Evolutionary conservation across 2,797 vertebrate species (phyloP).

Genomic region (Heteromormyrus szaboi): DNA sequence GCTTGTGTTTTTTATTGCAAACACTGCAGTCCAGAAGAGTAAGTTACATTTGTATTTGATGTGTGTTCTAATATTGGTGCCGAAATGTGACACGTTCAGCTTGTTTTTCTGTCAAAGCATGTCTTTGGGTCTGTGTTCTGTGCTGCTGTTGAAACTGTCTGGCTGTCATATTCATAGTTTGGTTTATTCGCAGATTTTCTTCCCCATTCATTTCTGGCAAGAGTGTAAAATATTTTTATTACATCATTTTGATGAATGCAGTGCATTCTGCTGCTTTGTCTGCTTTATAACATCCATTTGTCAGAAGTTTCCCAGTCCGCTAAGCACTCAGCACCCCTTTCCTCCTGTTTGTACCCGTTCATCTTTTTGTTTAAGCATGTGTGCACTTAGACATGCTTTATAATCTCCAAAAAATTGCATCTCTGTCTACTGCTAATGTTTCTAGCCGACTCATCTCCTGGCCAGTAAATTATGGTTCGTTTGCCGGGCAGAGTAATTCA

Average conservation of each 20-base stretch:
- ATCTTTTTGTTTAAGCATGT: background rate
- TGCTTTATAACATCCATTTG: background rate
- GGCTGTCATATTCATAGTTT: background rate
- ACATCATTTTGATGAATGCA: background rate
- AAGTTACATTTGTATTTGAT: constrained; percentile 31
- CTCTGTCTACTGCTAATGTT: background rate
- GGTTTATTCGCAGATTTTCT: background rate
- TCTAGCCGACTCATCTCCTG: background rate
- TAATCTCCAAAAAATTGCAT: background rate
- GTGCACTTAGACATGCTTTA: background rate
- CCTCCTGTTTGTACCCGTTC: background rate
- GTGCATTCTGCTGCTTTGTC: background rate
- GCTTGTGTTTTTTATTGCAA: constrained; percentile 25
- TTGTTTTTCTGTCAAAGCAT: background rate
- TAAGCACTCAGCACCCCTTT: background rate
- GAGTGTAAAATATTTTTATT: background rate
- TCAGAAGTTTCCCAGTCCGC: background rate
- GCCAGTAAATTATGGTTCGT: background rate
- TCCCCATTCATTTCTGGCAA: background rate
- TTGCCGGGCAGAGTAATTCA: background rate
- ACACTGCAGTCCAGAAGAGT: constrained; percentile 49
- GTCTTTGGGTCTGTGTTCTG: background rate
- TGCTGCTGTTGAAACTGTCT: background rate
- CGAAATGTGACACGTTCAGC: background rate
- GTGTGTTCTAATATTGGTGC: background rate